These are phyloP conservation scores for Fulmarus glacialis DNA, from an alignment of 2,113 vertebrate species.

Conservation along the genomic window DNA sequence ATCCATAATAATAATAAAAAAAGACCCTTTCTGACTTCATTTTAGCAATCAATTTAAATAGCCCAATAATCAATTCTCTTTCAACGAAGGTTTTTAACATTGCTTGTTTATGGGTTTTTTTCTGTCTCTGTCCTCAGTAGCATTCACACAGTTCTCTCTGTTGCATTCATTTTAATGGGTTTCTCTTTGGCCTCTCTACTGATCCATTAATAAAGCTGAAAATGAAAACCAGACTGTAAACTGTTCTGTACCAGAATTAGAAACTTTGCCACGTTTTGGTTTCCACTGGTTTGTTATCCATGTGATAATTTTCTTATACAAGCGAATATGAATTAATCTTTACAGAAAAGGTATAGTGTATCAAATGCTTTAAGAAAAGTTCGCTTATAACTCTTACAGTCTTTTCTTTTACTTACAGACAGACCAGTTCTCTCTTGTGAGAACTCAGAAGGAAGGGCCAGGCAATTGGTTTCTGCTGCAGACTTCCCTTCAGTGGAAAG, in stretches of 20 bases:
- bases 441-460: neutral
- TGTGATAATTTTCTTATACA: neutral
- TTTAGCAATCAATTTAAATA: neutral
- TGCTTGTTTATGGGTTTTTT: neutral
- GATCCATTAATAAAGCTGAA: neutral
- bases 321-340: neutral
- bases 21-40: neutral
- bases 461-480: neutral
- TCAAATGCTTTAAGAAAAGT: neutral
- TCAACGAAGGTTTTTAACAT: neutral
- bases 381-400: neutral
- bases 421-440: neutral
- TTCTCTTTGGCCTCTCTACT: neutral
- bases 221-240: neutral
- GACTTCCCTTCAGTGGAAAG: neutral
- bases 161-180: neutral
- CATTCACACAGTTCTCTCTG: neutral
- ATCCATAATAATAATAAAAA: neutral
- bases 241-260: neutral
- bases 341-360: neutral
- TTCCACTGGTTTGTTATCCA: neutral
- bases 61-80: neutral
- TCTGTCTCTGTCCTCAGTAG: neutral
- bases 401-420: neutral
- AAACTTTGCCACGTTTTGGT: neutral